Percentiles rank a stretch among this genome's conserved stretches.
Conservation (phyloP, 2,113 vertebrate species). For the Eretmochelys imbricata region DNA sequence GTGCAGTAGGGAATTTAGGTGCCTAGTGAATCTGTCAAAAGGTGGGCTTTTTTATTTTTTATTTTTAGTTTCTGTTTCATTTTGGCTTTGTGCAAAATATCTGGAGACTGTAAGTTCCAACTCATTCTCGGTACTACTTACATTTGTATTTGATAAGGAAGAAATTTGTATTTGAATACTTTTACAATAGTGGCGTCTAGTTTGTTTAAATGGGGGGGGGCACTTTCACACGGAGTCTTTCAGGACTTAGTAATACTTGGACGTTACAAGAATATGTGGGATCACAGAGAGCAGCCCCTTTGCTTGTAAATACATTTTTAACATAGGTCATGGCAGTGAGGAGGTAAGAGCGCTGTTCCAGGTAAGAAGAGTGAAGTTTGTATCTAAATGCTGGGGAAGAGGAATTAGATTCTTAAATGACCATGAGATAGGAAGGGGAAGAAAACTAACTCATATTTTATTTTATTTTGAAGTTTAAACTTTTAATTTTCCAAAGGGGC, state of each 20-base stretch:
- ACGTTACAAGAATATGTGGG: neutral
- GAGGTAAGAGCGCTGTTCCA: neutral
- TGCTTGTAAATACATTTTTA: fast-evolving
- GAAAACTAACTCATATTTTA: neutral
- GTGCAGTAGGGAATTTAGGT: neutral
- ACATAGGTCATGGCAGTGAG: neutral
- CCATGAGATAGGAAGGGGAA: neutral
- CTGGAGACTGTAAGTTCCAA: constrained; percentile 33
- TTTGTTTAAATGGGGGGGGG: neutral
- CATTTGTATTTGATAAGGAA: neutral
- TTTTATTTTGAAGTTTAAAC: neutral
- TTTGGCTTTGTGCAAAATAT: constrained; percentile 3
- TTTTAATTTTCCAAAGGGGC: neutral
- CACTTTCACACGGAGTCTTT: neutral
- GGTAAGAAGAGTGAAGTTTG: neutral
- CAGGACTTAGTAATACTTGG: neutral
- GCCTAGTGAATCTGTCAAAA: neutral
- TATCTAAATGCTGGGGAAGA: neutral
- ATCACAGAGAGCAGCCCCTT: neutral
- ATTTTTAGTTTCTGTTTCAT: constrained; percentile 80
- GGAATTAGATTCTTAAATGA: neutral
- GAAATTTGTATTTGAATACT: neutral
- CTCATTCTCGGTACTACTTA: neutral
- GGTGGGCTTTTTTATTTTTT: neutral
- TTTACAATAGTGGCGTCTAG: neutral